Evolutionary conservation across 2,113 vertebrate species (phyloP).

Genomic region (Leiothrix lutea): DNA sequence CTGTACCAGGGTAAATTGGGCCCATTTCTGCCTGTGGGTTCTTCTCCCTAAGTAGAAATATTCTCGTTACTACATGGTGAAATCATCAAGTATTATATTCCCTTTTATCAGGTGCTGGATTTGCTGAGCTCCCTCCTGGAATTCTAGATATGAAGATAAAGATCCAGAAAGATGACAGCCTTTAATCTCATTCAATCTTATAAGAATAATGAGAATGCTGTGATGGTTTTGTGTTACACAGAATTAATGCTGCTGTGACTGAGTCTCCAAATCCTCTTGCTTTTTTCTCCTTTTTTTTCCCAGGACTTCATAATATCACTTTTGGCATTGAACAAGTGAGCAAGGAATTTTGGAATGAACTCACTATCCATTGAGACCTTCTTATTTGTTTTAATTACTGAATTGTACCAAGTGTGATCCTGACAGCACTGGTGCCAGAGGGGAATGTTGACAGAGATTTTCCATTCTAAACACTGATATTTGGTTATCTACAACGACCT

Average conservation of each 20-base stretch:
- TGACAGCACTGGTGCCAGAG: neutral
- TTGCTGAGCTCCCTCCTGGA: neutral
- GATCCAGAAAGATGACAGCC: neutral
- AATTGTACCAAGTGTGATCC: neutral
- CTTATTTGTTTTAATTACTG: neutral
- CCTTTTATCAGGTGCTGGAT: neutral
- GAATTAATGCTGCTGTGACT: neutral
- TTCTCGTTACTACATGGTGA: neutral
- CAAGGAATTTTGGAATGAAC: neutral
- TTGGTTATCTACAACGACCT: neutral
- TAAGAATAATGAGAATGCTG: neutral
- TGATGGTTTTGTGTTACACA: neutral
- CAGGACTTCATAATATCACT: neutral
- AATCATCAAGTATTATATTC: neutral
- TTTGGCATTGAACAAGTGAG: neutral
- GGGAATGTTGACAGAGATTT: neutral
- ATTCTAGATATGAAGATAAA: neutral
- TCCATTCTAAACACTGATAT: neutral
- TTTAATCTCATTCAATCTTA: neutral
- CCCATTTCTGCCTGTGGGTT: neutral
- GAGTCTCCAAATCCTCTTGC: neutral
- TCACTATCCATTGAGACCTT: neutral
- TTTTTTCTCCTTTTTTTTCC: neutral
- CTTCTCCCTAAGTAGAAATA: neutral
- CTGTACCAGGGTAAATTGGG: neutral